phyloP scores from a whole-genome alignment of 2,888 invertebrate species.

The Epirrita christyi region DNA sequence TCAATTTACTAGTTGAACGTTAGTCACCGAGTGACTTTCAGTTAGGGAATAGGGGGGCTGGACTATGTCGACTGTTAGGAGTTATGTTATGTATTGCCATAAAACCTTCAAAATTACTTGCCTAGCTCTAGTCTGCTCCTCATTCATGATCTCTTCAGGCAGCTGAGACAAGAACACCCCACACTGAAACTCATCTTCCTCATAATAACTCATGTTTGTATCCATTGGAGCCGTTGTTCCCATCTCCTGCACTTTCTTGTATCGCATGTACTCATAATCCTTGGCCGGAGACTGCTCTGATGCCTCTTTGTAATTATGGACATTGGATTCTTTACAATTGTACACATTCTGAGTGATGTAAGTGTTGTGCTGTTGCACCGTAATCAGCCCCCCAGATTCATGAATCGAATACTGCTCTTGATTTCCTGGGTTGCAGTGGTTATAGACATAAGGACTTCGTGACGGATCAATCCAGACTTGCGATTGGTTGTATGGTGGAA shows the following conservation, averaged over 20 bases:
- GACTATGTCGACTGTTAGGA: too few relatives aligned
- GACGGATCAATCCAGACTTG: slow-evolving; percentile 74
- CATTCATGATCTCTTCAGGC: slow-evolving; percentile 64
- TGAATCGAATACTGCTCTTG: slow-evolving; percentile 54
- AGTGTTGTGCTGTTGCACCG: slow-evolving; percentile 67
- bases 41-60: too few relatives aligned
- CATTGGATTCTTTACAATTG: slow-evolving; percentile 61
- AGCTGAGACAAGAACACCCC: slow-evolving; percentile 65
- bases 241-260: slow-evolving; percentile 45
- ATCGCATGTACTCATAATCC: slow-evolving; percentile 54
- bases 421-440: slow-evolving; percentile 52
- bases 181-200: slow-evolving; percentile 67
- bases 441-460: slow-evolving; percentile 69
- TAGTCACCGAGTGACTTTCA: too few relatives aligned
- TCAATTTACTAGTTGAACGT: too few relatives aligned
- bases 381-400: slow-evolving; percentile 54
- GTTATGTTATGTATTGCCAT: neutral
- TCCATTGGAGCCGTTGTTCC: slow-evolving; percentile 37
- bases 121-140: slow-evolving; percentile 53
- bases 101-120: slow-evolving; percentile 1
- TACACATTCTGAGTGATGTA: slow-evolving; percentile 72
- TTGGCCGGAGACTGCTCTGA: slow-evolving; percentile 11
- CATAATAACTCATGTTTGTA: slow-evolving; percentile 50
- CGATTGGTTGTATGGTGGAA: slow-evolving; percentile 55
- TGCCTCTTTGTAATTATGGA: slow-evolving; percentile 58